Base-by-base conservation (phyloP, 64 coral and sea anemone genomes). In the Pocillopora damicornis region DNA sequence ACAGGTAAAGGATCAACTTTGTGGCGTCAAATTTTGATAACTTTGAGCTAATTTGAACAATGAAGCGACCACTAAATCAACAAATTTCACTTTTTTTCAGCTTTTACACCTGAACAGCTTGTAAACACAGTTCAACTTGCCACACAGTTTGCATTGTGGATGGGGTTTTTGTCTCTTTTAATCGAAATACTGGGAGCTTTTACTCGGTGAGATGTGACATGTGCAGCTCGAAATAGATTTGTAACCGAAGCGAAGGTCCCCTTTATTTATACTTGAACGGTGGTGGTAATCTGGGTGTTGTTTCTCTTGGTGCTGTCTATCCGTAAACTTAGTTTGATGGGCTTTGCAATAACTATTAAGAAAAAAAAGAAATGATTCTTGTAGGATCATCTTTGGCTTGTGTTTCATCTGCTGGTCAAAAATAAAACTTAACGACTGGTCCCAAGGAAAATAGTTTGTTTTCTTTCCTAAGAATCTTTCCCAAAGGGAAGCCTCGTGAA, bases 121-220 rank as follows among this genome's bases (percentile, higher is more conserved):
- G 57, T 61, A 10, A 77, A 37, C 36, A 76, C 88, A 60, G 82
- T 96, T 15, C 74, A 75, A 68, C 15, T 85, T 23, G 88, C 94
- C 35, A 96, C 94, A 59, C 22, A 87, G 66, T 78, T 91, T 18
- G 81, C 87, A 14, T 87, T 96, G 4, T 93, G 90, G 94, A 90
- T 96, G 79, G 94, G 91, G 0, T 89, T 92, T 18, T 6, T 85
- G 22, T 96, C 94, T 17, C 82, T 96, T 22, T 12, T 96, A 68
- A 58, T 93, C 56, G 94, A 96, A 87, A 93, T 96, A 84, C 37
- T 90, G 1, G 69, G 76, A 14, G 83, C 91, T 15, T 60, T 75
- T 42, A 90, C 63, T 59, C 88, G 94, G 94, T 93, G 63, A 34
- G 14, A 15, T 80, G 35, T 56, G 16, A 36, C 7, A 26, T 11